A percentile compares a stretch with the other conserved stretches of the same genome.
phyloP scores from a whole-genome alignment of 2,888 invertebrate genomes.

The Hypomecis punctinalis region DNA sequence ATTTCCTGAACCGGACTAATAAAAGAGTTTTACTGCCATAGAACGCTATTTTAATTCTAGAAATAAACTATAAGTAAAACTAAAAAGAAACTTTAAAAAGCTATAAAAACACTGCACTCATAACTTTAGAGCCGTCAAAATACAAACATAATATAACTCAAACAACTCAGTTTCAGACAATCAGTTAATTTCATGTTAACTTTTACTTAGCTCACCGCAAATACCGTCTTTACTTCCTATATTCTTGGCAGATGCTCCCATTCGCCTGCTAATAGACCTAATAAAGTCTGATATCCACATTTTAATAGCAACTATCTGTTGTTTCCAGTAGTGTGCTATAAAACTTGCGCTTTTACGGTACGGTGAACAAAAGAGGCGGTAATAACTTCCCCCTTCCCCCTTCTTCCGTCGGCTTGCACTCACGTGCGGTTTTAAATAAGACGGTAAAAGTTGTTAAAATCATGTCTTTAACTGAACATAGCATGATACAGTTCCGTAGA shows the following conservation, averaged over 20 bases:
- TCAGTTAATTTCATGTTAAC: neutral
- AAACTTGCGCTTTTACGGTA: slow-evolving; percentile 73
- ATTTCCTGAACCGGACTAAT: too few species aligned
- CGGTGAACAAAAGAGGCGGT: slow-evolving; percentile 71
- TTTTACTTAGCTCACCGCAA: too few species aligned
- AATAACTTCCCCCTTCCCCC: slow-evolving; percentile 65
- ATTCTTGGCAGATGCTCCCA: slow-evolving; percentile 18
- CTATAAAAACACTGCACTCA: too few species aligned
- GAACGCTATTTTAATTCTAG: too few species aligned
- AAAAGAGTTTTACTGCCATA: too few species aligned
- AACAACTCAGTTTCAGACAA: neutral
- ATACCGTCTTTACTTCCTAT: neutral
- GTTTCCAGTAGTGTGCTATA: slow-evolving; percentile 58
- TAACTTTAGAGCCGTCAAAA: too few species aligned
- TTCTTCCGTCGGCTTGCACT: slow-evolving; percentile 6
- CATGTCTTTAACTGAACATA: neutral
- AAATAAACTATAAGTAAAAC: too few species aligned
- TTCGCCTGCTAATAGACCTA: slow-evolving; percentile 43
- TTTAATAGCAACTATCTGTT: slow-evolving; percentile 52
- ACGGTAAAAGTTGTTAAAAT: neutral
- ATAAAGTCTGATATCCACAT: slow-evolving; percentile 50
- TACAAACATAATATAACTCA: neutral
- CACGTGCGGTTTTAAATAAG: slow-evolving; percentile 14
- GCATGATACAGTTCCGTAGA: too few species aligned
- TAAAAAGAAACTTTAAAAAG: too few species aligned